Evolutionary conservation across 1,140 invertebrate genomes (phyloP).

Genomic region (Temnothorax nylanderi): DNA sequence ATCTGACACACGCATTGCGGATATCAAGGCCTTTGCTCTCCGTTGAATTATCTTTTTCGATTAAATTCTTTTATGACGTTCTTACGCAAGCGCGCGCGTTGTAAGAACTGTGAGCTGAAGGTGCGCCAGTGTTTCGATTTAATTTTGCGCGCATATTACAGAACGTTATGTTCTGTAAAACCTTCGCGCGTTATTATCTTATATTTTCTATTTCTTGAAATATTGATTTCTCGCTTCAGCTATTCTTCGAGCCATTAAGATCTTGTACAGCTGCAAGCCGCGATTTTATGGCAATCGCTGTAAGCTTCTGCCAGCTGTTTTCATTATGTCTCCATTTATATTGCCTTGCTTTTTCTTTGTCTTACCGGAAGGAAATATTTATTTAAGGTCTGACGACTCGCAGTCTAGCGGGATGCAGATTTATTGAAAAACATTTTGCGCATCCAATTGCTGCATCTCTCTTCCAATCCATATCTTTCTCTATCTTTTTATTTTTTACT

Average conservation of each 20-base stretch:
- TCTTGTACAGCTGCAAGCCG: slow-evolving; percentile 41
- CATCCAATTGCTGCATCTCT: no score
- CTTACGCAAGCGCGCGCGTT: background rate
- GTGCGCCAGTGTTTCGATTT: background rate
- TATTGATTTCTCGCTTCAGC: slow-evolving; percentile 12
- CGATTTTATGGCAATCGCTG: slow-evolving; percentile 49
- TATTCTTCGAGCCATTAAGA: slow-evolving; percentile 2
- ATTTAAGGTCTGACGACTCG: slow-evolving; percentile 2
- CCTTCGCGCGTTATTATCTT: slow-evolving; percentile 17
- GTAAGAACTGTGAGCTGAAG: slow-evolving; percentile 27
- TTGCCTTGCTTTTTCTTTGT: slow-evolving; percentile 3
- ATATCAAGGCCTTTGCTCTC: slow-evolving; percentile 7
- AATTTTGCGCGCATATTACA: no score
- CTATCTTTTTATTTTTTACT: no score
- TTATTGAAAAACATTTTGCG: no score
- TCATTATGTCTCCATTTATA: slow-evolving; percentile 22
- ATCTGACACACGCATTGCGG: slow-evolving; percentile 16
- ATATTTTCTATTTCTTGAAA: slow-evolving; percentile 17
- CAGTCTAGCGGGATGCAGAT: background rate
- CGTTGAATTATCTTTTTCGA: slow-evolving; percentile 45
- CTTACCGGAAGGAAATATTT: slow-evolving; percentile 27
- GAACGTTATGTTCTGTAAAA: no score
- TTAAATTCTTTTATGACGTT: slow-evolving; percentile 53
- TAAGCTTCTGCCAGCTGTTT: slow-evolving; percentile 44
- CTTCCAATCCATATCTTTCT: no score